phyloP scores from a whole-genome alignment of 2,888 invertebrate genomes.

The Sericinus montela region DNA sequence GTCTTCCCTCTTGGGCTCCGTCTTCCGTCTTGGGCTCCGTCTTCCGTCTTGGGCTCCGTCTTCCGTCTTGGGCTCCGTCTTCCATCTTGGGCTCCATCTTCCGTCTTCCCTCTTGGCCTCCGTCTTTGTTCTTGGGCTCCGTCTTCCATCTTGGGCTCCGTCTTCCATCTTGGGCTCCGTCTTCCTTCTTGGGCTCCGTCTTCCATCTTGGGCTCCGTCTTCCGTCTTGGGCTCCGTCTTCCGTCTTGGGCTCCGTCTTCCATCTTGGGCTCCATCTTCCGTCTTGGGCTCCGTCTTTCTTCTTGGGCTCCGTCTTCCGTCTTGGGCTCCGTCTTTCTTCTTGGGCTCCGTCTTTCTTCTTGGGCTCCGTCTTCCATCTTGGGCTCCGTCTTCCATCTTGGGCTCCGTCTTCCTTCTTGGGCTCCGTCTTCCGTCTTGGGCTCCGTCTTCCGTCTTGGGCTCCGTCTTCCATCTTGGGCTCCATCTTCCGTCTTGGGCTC shows the following conservation, averaged over 20 bases:
- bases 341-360: background rate
- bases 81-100: conserved; percentile 10
- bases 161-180: background rate
- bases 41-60: conserved; percentile 10
- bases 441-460: conserved; percentile 20
- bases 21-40: conserved; percentile 8
- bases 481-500: too few relatives aligned
- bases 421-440: background rate
- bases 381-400: background rate
- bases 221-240: too few relatives aligned
- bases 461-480: background rate
- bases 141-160: conserved; percentile 18
- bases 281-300: conserved; percentile 11
- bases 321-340: too few relatives aligned
- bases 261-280: too few relatives aligned
- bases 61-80: conserved; percentile 9
- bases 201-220: background rate
- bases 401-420: background rate
- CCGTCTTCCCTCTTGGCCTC: conserved; percentile 19
- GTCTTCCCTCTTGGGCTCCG: conserved; percentile 16
- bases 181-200: background rate
- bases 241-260: too few relatives aligned
- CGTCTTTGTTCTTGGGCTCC: conserved; percentile 2
- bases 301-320: conserved; percentile 18
- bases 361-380: background rate